phyloP scores from a whole-genome alignment of 1,140 invertebrate genomes.

The Meteorus sp. region DNA sequence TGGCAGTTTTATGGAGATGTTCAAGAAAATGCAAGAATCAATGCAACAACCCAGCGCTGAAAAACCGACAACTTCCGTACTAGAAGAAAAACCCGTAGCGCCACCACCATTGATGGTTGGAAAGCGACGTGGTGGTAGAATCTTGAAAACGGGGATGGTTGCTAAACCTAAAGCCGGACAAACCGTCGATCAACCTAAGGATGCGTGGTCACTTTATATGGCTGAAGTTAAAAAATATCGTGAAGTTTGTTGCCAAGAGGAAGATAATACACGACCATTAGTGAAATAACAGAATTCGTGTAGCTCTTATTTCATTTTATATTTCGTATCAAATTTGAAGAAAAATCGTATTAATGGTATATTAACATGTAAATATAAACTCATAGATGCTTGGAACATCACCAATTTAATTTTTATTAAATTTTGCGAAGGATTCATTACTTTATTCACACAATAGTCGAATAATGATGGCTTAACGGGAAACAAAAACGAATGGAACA shows the following conservation, averaged over 20 bases:
- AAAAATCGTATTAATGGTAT: no score
- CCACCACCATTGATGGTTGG: slow-evolving; percentile 72
- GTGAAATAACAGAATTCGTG: slow-evolving; percentile 72
- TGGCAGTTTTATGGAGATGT: slow-evolving; percentile 86
- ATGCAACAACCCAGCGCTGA: slow-evolving; percentile 48
- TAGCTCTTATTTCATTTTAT: slow-evolving; percentile 19
- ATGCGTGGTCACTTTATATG: slow-evolving; percentile 91
- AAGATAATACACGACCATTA: slow-evolving; percentile 85
- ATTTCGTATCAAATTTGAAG: neutral
- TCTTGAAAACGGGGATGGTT: slow-evolving; percentile 86
- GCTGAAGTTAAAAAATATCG: slow-evolving; percentile 91
- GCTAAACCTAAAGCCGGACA: slow-evolving; percentile 77
- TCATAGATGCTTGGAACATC: no score
- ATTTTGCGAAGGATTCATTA: no score
- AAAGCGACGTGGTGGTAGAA: slow-evolving; percentile 81
- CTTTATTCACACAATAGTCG: no score
- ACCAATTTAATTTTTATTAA: no score
- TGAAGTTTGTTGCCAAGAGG: slow-evolving; percentile 88
- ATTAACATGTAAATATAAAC: no score
- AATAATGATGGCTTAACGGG: no score
- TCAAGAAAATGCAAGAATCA: slow-evolving; percentile 82
- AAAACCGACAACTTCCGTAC: slow-evolving; percentile 47
- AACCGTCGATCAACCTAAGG: slow-evolving; percentile 70
- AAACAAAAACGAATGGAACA: no score
- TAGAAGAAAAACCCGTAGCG: slow-evolving; percentile 55